Evolutionary conservation across 1,140 invertebrate species (phyloP), one percentile per base, ranked within the genome.

Genomic region (Pogonomyrmex californicus): DNA sequence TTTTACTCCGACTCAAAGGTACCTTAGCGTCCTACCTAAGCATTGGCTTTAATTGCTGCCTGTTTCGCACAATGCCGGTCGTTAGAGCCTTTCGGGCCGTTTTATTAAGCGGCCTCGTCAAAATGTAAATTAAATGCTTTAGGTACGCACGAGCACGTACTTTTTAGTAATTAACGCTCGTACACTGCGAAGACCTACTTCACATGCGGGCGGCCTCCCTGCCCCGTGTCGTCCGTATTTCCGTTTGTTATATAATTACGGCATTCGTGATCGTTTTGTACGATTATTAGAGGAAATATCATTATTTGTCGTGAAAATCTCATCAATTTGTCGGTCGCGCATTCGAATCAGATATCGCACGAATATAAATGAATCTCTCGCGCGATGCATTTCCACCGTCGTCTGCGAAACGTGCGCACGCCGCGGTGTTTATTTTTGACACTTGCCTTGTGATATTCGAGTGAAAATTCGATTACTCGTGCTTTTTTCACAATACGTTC

Each of bases 11-110:
- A 41, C 30, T 86, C 49, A 60, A 51, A 73, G 54, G 60, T 87
- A 83, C 77, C 65, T 87, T 73, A 23, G 23, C 23, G 23, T 23
- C 23, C 23, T 23, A 0, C 23, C 23, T 23, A 23, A 23, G 71
- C 60, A 75, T 76, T 70, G 73, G 70, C 83, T 91, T 92, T 92
- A 93, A 93, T 93, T 93, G 83, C 88, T 81, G 81, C 1, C 56
- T 47, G 58, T 88, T 87, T 88, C 66, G 79, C 47, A 86, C 88
- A 88, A 86, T 87, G 71, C 63, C 58, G 9, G 86, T 85, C 78
- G 73, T 79, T 77, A 73, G 60, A 41, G 17, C 70, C 51, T 66
- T 33, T 47, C 65, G 51, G 36, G n/a, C 30, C 41, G 44, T 86
- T 88, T 91, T 86, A 87, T 83, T 65, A 90, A 87, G 54, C 83